phyloP scores from a whole-genome alignment of 2,888 invertebrate species.

The Drosophila paucipuncta region DNA sequence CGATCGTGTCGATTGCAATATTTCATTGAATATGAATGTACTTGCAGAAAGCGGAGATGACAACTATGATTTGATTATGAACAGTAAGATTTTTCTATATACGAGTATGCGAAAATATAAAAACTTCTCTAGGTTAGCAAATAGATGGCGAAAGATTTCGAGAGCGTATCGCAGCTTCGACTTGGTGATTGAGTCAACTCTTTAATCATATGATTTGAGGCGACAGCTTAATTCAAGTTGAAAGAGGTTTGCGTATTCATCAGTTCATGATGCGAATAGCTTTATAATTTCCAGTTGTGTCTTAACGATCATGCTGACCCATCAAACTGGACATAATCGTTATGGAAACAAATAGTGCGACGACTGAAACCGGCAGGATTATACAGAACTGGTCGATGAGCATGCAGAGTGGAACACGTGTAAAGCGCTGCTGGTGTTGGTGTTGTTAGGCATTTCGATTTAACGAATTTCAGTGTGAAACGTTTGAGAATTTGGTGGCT shows the following conservation, averaged over 20 bases:
- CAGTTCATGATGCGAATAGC: slow-evolving; percentile 9
- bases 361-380: neutral
- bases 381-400: neutral
- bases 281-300: slow-evolving; percentile 20
- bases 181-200: neutral
- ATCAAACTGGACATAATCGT: neutral
- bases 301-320: neutral
- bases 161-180: slow-evolving; percentile 8
- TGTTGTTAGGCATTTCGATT: neutral
- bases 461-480: neutral
- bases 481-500: neutral
- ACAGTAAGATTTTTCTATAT: neutral
- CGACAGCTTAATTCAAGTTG: neutral
- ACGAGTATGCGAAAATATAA: neutral
- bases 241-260: slow-evolving; percentile 29
- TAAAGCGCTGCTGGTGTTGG: neutral
- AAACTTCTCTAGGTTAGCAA: neutral
- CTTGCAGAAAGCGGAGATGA: neutral
- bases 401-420: neutral
- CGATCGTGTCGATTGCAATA: neutral
- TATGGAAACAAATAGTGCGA: neutral
- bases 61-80: neutral
- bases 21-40: neutral
- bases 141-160: neutral
- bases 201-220: neutral